phyloP scores from a whole-genome alignment of 2,797 vertebrate genomes.

The Galago senegalensis region DNA sequence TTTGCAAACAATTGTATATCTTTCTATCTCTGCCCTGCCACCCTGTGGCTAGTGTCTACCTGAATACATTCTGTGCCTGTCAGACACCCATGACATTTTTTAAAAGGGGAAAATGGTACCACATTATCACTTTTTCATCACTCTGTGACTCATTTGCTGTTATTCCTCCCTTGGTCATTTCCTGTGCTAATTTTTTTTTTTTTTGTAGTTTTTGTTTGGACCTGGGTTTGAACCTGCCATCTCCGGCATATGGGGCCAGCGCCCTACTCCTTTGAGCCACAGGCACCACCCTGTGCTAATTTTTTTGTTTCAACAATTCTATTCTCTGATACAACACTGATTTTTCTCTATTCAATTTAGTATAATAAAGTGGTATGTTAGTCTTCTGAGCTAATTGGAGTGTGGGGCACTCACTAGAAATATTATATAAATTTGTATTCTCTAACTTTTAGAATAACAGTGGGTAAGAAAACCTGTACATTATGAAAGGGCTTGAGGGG shows the following conservation, averaged over 20 bases:
- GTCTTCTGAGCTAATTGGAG: conserved; percentile 50
- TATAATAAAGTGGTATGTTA: conserved; percentile 23
- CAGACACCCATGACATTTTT: background rate
- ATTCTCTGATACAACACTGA: background rate
- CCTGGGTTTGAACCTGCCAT: too few relatives aligned
- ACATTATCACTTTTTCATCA: background rate
- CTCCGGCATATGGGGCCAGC: too few relatives aligned
- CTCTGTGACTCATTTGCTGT: background rate
- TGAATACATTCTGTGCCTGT: background rate
- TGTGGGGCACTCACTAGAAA: conserved; percentile 33
- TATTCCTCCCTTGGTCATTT: background rate
- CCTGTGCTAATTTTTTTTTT: conserved; percentile 58
- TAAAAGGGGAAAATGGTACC: background rate
- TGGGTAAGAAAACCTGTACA: background rate
- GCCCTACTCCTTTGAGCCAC: too few relatives aligned
- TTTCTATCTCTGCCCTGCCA: background rate
- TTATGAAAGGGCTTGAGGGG: background rate
- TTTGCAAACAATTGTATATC: too few relatives aligned
- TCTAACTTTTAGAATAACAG: conserved; percentile 46
- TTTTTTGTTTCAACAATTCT: conserved; percentile 59
- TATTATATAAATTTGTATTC: conserved; percentile 41
- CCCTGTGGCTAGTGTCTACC: background rate
- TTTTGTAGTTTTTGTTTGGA: background rate
- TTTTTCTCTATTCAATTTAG: conserved; percentile 17
- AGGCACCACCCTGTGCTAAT: background rate